A percentile compares a stretch with the other conserved stretches of the same genome.
These are phyloP conservation scores for Manis pentadactyla DNA, from an alignment of 2,797 vertebrate genomes.

Conservation along the genomic window DNA sequence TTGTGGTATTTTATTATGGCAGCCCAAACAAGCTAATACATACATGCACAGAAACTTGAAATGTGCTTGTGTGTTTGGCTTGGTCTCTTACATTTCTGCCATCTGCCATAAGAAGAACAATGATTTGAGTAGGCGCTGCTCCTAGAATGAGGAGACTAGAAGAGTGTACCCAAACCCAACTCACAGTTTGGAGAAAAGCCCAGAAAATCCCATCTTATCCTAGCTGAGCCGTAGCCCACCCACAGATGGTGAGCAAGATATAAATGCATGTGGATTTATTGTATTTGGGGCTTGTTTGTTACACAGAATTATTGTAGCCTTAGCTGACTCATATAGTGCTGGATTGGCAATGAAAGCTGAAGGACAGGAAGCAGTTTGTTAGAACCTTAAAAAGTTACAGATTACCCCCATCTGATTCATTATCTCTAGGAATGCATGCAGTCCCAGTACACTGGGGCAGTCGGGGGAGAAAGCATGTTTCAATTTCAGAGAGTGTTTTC, in stretches of 20 bases:
- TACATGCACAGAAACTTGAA: no score
- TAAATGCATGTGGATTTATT: slow-evolving; percentile 3
- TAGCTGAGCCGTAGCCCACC: background rate
- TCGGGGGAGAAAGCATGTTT: background rate
- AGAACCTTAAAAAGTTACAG: background rate
- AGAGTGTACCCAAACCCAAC: background rate
- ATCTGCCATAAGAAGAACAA: no score
- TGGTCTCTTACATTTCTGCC: no score
- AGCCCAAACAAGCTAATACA: no score
- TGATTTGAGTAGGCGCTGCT: no score
- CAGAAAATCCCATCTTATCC: background rate
- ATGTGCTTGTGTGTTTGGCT: no score
- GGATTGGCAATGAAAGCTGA: slow-evolving; percentile 6
- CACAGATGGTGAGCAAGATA: background rate
- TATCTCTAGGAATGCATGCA: slow-evolving; percentile 1
- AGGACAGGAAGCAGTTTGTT: slow-evolving; percentile 18
- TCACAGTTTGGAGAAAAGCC: background rate
- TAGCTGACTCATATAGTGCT: background rate
- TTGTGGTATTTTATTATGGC: no score
- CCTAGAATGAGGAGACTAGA: background rate
- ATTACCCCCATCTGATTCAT: background rate
- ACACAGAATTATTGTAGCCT: slow-evolving; percentile 17
- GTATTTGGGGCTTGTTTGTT: slow-evolving; percentile 16
- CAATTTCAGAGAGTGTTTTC: background rate
- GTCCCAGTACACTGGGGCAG: background rate